phyloP scores from a whole-genome alignment of 2,797 vertebrate genomes.

The Falco cherrug region DNA sequence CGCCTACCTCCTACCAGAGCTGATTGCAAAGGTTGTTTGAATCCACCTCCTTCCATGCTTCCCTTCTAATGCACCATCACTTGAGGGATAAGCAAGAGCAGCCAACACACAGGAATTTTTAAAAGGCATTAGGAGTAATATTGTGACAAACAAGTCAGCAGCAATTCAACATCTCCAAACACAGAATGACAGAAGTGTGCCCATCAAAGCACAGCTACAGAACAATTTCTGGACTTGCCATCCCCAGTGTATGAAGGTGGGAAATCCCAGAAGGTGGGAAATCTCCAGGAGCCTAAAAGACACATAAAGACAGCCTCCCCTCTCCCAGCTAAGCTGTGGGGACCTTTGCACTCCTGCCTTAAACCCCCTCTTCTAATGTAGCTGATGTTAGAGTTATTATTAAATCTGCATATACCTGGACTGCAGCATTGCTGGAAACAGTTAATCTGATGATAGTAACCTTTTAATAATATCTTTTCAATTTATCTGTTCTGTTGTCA shows the following conservation, averaged over 20 bases:
- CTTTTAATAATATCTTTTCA: not conserved
- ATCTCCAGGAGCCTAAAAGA: not conserved
- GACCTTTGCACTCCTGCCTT: not conserved
- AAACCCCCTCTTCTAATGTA: not conserved
- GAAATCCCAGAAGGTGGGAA: not conserved
- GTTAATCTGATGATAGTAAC: not conserved
- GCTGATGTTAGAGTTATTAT: not conserved
- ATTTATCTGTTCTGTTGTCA: not conserved
- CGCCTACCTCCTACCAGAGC: not conserved
- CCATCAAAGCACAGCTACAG: not conserved
- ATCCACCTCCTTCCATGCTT: not conserved
- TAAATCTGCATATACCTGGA: not conserved
- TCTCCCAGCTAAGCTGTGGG: not conserved
- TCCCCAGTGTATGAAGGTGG: not conserved
- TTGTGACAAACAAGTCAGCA: slow-evolving; percentile 49
- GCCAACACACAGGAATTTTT: slow-evolving; percentile 23
- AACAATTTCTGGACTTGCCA: not conserved
- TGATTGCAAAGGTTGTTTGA: not conserved
- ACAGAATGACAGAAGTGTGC: not conserved
- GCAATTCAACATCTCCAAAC: slow-evolving; percentile 1
- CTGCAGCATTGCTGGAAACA: not conserved
- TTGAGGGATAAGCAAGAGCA: slow-evolving; percentile 11
- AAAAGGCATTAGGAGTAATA: slow-evolving; percentile 43
- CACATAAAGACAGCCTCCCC: not conserved
- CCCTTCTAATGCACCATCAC: not conserved